Base-by-base conservation (phyloP, 2,797 vertebrate species). In the Halcyon leucocephala region DNA sequence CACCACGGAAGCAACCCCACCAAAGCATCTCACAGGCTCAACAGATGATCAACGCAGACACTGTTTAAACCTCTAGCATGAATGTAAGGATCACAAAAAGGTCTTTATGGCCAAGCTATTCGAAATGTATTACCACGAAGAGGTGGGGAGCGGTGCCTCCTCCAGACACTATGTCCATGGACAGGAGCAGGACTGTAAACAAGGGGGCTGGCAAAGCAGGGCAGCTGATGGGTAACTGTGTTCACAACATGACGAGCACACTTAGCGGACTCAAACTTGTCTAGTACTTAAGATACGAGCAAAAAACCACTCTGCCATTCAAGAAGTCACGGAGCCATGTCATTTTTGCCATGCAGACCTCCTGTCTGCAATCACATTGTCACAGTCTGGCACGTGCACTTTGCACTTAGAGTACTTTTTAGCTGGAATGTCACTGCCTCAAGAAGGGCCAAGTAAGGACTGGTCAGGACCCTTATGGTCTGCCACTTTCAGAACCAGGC, bases 101-200 rank as follows among this genome's bases (percentile, higher is more conserved):
- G 22, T 39, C 3, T 13, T 54, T 14, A 18, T 17, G 22, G 61
- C 18, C 48, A 14, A 73, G 39, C 71, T 73, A 54, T 31, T 39
- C 18, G 6, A 29, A 49, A 26, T 54, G 25, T 42, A 10, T 26
- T 31, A 9, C 4, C 14, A 60, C 4, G 21, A 28, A 10, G 1
- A 6, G n/a, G 25, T 13, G 17, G 41, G 8, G 51, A 49, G 16
- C 5, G n/a, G 70, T 44, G 21, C 57, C 21, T 9, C 4, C 14
- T 20, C 19, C 17, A 8, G 5, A 3, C 0, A 0, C 18, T 4
- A 6, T n/a, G 77, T 29, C 31, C 44, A 44, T 35, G 71, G 19
- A 10, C 13, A 42, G 24, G 17, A 48, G n/a, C 19, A 3, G 14
- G 25, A 16, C 17, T 29, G 5, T 11, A 37, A 61, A 41, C 0